Conservation (phyloP, 2,888 invertebrate species). For the Agonopterix alstromeriana region DNA sequence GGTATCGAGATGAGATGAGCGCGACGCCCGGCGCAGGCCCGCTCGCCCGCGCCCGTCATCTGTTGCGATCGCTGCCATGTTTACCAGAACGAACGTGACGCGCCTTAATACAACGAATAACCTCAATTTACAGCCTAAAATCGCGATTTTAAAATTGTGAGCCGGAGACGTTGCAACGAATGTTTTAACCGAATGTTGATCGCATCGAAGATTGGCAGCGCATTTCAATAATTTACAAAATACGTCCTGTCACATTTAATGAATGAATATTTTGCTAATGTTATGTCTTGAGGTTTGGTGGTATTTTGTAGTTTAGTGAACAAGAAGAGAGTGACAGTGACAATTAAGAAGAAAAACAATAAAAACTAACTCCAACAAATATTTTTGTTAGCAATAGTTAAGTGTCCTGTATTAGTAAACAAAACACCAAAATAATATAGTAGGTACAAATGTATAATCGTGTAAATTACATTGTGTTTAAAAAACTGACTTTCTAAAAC, state of each 20-base stretch:
- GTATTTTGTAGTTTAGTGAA: neutral
- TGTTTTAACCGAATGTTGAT: constrained; percentile 21
- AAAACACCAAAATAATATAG: constrained; percentile 5
- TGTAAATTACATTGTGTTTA: too few species aligned
- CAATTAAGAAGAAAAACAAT: neutral
- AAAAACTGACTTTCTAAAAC: too few species aligned
- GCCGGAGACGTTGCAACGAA: constrained; percentile 52
- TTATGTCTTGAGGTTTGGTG: neutral
- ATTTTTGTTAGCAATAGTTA: too few species aligned
- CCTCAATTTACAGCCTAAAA: constrained; percentile 46
- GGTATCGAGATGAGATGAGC: constrained; percentile 59
- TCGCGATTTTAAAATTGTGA: constrained; percentile 31
- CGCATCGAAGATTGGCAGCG: constrained; percentile 11
- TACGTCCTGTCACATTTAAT: constrained; percentile 2
- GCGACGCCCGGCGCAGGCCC: constrained; percentile 60
- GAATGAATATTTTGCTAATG: constrained; percentile 2
- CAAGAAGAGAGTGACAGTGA: neutral
- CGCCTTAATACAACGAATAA: constrained; percentile 70
- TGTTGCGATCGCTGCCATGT: constrained; percentile 73
- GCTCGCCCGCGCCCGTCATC: constrained; percentile 64
- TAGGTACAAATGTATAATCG: too few species aligned
- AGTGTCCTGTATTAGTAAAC: constrained; percentile 4
- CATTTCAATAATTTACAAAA: constrained; percentile 15
- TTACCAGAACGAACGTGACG: constrained; percentile 69
- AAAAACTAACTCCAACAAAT: neutral